Evolutionary conservation across 1,140 invertebrate genomes (phyloP).

Genomic region (Ceratitis capitata): DNA sequence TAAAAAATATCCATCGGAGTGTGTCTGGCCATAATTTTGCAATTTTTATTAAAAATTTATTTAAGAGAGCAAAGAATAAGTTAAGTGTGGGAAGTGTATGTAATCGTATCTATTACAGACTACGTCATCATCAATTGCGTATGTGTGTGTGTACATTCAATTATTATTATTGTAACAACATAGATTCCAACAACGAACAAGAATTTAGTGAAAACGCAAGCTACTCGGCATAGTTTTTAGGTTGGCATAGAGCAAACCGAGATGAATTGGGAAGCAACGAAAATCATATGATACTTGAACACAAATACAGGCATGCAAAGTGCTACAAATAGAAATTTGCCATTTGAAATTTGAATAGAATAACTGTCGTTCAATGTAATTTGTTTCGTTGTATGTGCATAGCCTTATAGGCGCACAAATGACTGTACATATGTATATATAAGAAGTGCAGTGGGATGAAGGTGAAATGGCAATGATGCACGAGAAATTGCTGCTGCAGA

Average conservation of each 20-base stretch:
- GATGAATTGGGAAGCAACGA: background rate
- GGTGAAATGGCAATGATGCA: background rate
- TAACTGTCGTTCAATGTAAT: background rate
- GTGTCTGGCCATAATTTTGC: no score
- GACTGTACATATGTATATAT: background rate
- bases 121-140: no score
- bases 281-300: background rate
- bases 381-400: background rate
- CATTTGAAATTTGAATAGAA: no score
- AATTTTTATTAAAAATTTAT: no score
- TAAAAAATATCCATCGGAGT: no score
- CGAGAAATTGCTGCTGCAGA: background rate
- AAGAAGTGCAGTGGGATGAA: background rate
- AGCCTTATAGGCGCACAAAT: no score
- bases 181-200: background rate
- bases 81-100: no score
- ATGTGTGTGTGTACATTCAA: no score
- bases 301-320: background rate
- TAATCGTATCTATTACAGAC: no score
- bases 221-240: background rate
- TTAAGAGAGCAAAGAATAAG: no score
- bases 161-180: no score
- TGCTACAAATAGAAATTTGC: background rate
- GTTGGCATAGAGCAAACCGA: background rate
- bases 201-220: background rate